Evolutionary conservation across 1,140 invertebrate species (phyloP), one percentile per base, ranked within the genome.

Genomic region (Drosophila persimilis): DNA sequence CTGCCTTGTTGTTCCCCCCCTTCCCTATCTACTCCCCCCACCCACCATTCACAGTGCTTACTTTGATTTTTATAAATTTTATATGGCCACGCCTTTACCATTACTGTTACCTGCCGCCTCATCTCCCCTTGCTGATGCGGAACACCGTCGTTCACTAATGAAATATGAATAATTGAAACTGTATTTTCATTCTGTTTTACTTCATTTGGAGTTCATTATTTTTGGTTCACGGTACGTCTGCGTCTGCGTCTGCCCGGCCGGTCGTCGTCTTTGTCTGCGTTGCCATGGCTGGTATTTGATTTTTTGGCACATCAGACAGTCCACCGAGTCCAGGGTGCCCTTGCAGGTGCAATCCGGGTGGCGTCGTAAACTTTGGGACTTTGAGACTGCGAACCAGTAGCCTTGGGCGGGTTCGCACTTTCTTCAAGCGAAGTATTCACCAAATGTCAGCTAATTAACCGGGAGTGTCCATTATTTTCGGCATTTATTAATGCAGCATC

Each of bases 21-120:
- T 17, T 39, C 20, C 26, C 3, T 35, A 52, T 22, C 24, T 29
- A 41, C 9, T 5, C 1, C 22, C 15, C 24, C 24, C 24, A 26
- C 4, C 24, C 9, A 7, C 6, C 11, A 26, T 22, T 63, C 22
- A 15, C 57, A 73, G 70, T 53, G 70, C 56, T 85, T 86, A 75
- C 81, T 85, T 86, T 85, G 81, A 85, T 85, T 85, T 85, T 85
- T 86, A 85, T 85, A 85, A 85, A 85, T 85, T 85, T 85, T 85
- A 80, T 86, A 85, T 86, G 74, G 60, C 63, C 66, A 75, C 62
- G 65, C 65, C 71, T 75, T 75, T 72, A 41, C 76, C 47, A 52
- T 24, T 56, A 17, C 55, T 43, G 35, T 17, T 24, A 20, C 31
- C 46, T 47, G 41, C 35, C 46, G 17, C 29, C 26, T 9, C 26